Conservation (phyloP, 2,888 invertebrate genomes). For the Dynastes maya region DNA sequence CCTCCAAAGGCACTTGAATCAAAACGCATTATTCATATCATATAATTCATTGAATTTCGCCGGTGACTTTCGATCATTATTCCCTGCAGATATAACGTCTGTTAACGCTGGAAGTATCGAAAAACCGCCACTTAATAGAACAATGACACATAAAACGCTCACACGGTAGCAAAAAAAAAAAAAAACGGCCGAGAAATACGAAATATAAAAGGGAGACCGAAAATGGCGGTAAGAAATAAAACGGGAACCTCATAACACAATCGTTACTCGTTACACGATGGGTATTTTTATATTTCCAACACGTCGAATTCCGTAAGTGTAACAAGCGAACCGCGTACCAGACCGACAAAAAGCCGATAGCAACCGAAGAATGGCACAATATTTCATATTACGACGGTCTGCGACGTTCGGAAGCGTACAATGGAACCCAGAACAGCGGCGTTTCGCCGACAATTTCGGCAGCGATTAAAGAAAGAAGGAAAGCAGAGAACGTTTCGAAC, state of each 20-base stretch:
- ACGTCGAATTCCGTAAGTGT: constrained; percentile 2
- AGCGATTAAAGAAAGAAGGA: constrained; percentile 25
- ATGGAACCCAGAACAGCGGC: constrained; percentile 18
- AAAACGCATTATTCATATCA: too few relatives aligned
- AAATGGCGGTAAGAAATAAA: constrained; percentile 18
- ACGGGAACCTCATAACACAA: constrained; percentile 42
- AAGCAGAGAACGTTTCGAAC: neutral
- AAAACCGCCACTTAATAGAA: constrained; percentile 33
- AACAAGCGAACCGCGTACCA: neutral
- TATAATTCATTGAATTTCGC: too few relatives aligned
- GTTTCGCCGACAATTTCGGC: constrained; percentile 37
- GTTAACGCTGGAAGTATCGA: constrained; percentile 7
- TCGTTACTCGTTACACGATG: constrained; percentile 9
- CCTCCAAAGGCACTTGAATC: too few relatives aligned
- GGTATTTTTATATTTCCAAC: constrained; percentile 42
- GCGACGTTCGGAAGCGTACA: constrained; percentile 21
- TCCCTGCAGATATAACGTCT: constrained; percentile 1
- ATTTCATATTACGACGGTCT: constrained; percentile 42
- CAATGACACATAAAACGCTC: constrained; percentile 16
- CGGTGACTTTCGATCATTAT: neutral
- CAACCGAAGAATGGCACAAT: constrained; percentile 39
- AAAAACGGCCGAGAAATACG: neutral
- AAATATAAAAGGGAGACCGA: neutral
- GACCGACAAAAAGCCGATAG: constrained; percentile 36
- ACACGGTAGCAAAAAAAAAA: neutral